Base-by-base conservation (phyloP, 2,113 vertebrate species). In the Tetraodon nigroviridis region DNA sequence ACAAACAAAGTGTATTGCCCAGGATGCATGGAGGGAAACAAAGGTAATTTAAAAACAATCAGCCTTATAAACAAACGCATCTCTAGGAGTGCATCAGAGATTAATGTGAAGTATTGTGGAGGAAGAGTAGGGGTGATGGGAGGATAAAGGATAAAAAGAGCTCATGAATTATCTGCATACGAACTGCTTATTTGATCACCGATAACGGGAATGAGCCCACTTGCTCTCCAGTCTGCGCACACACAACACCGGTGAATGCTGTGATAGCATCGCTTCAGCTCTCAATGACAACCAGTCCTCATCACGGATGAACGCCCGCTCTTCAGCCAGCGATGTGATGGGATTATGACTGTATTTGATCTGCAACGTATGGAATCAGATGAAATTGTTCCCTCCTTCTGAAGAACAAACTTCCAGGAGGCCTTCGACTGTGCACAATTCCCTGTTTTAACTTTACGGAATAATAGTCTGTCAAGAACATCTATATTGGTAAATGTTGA, bases 91-190 rank as follows among this genome's bases (percentile, higher is more conserved):
- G 80, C 61, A 49, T 74, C 71, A 68, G 77, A 84, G 85, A 86
- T 87, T 84, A 83, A 79, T 71, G 77, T 73, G 64, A 73, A 67
- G 77, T 68, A 69, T 88, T 86, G 79, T 79, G 69, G 61, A 86
- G 80, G 82, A 82, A 82, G 61, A 64, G 32, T 37, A 10, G 32
- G 64, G 76, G 68, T 84, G 82, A 83, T 80, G 64, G 64, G 79
- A 76, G 59, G 83, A 85, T 82, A 87, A 87, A 76, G 70, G 60
- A 81, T 67, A 83, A 76, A 86, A 81, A 84, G 78, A 83, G 82
- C 80, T 80, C 63, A 66, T 84, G 74, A 82, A 84, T 88, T 84
- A 87, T 88, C 85, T 84, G 73, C 75, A 86, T 86, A 83, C 78
- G 67, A 77, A 77, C 75, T 83, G 79, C 82, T 86, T 88, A 85